A percentile compares a stretch with the other conserved stretches of the same genome.
phyloP scores from a whole-genome alignment of 2,888 invertebrate genomes.

The Sepiola atlantica region DNA sequence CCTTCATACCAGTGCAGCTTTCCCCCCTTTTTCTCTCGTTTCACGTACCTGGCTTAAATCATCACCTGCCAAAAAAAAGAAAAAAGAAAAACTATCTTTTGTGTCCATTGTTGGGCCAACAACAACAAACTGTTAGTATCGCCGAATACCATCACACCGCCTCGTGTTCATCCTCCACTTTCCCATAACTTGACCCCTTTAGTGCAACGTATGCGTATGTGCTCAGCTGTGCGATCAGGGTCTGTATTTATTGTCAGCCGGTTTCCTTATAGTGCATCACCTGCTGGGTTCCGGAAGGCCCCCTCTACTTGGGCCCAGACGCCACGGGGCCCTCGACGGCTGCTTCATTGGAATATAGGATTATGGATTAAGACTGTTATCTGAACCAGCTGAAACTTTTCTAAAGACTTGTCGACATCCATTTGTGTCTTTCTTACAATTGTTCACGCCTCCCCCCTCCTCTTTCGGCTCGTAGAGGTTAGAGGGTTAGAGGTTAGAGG shows the following conservation, averaged over 20 bases:
- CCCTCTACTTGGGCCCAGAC: background rate
- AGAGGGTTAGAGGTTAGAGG: no score
- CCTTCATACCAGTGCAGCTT: background rate
- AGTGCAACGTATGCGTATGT: background rate
- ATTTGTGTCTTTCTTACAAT: background rate
- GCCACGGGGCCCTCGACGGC: background rate
- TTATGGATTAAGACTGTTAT: background rate
- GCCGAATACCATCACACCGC: background rate
- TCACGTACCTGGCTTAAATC: background rate
- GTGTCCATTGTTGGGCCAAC: background rate
- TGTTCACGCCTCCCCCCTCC: background rate
- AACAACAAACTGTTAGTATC: background rate
- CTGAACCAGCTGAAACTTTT: constrained; percentile 7
- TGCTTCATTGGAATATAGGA: background rate
- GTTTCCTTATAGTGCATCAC: background rate
- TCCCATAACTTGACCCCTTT: background rate
- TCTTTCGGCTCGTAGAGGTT: background rate
- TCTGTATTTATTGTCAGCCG: background rate
- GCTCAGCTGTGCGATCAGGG: background rate
- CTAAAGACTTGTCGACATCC: background rate
- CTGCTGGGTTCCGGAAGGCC: background rate
- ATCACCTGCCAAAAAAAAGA: background rate
- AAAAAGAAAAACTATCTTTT: background rate
- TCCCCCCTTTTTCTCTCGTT: background rate
- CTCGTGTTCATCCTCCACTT: background rate